phyloP scores from a whole-genome alignment of 2,113 vertebrate genomes.

The Neogale vison region DNA sequence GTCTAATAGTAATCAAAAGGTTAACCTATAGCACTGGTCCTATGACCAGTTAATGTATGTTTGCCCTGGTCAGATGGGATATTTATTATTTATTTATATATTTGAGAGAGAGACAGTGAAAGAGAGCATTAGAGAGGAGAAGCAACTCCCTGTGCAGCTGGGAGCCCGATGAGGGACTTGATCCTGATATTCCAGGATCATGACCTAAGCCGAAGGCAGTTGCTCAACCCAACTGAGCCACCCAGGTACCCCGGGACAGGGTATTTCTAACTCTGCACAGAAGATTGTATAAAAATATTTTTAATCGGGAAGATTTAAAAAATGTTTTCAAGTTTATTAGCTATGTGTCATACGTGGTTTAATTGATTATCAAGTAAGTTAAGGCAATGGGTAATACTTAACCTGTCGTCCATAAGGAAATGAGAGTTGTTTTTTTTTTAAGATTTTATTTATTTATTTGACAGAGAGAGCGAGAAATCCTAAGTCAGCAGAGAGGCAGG shows the following conservation, averaged over 20 bases:
- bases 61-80: background rate
- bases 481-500: no score
- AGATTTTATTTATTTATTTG: no score
- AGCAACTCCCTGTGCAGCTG: no score
- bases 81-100: background rate
- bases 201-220: no score
- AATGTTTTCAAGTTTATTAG: constrained; percentile 25
- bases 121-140: no score
- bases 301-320: background rate
- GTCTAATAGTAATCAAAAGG: background rate
- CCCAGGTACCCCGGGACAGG: background rate
- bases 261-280: background rate
- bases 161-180: no score
- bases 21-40: background rate
- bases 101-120: no score
- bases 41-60: background rate
- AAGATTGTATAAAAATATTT: background rate
- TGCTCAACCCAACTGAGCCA: no score
- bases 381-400: background rate
- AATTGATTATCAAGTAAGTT: background rate
- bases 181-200: no score
- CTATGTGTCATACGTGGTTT: background rate
- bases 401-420: background rate
- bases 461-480: no score
- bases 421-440: no score